Evolutionary conservation across 2,888 invertebrate genomes (phyloP).

Genomic region (Mellilla xanthometata): DNA sequence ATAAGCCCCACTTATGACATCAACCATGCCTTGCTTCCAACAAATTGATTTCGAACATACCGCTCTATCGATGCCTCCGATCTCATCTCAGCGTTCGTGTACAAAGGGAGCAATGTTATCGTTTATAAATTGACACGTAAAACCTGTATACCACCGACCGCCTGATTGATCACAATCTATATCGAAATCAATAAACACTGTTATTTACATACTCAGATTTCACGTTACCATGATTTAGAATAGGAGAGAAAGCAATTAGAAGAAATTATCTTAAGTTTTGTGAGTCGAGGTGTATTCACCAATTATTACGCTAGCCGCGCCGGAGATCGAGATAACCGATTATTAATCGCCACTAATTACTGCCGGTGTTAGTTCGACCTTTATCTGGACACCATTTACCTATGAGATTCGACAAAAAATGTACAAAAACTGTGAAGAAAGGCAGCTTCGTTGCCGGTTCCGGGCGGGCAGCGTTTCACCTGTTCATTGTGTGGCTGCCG

Average conservation of each 20-base stretch:
- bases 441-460: conserved; percentile 59
- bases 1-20: conserved; percentile 75
- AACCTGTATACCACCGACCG: conserved; percentile 45
- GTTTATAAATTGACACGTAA: conserved; percentile 60
- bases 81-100: conserved; percentile 42
- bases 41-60: conserved; percentile 74
- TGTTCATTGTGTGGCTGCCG: conserved; percentile 76
- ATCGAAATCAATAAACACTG: conserved; percentile 24
- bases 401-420: conserved; percentile 62
- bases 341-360: conserved; percentile 82
- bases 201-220: conserved; percentile 35
- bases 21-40: conserved; percentile 72
- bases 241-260: conserved; percentile 38
- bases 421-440: conserved; percentile 77
- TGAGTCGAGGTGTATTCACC: conserved; percentile 41
- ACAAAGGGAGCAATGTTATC: conserved; percentile 50
- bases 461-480: conserved; percentile 65
- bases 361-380: conserved; percentile 81
- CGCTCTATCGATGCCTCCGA: conserved; percentile 47
- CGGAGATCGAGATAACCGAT: conserved; percentile 78
- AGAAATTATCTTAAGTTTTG: conserved; percentile 15
- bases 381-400: conserved; percentile 78
- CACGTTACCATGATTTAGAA: conserved; percentile 36
- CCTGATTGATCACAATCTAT: conserved; percentile 50
- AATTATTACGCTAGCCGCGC: conserved; percentile 67